Evolutionary conservation across 1,140 invertebrate genomes (phyloP).

Genomic region (Aphis gossypii): DNA sequence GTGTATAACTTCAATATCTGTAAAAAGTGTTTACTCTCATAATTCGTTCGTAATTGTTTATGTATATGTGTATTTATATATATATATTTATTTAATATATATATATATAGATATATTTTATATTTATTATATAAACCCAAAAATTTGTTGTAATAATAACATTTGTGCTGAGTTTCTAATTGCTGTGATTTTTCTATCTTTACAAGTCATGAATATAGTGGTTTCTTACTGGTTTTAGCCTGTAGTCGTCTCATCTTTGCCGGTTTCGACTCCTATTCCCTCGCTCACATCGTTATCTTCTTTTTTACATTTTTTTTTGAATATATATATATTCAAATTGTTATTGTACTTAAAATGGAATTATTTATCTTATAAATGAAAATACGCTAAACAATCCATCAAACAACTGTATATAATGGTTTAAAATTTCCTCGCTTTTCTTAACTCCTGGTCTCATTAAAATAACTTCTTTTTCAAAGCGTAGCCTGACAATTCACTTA

Average conservation of each 20-base stretch:
- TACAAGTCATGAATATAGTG: slow-evolving; percentile 50
- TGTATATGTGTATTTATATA: neutral
- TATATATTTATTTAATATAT: neutral
- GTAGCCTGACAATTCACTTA: slow-evolving; percentile 45
- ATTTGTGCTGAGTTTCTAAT: slow-evolving; percentile 53
- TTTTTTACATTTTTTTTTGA: neutral
- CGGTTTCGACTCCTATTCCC: slow-evolving; percentile 1
- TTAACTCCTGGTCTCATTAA: neutral
- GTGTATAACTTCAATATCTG: slow-evolving; percentile 30
- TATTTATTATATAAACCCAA: slow-evolving; percentile 38
- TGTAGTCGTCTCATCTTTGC: neutral
- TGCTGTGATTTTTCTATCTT: slow-evolving; percentile 53
- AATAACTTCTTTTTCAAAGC: neutral
- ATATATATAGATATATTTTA: slow-evolving; percentile 33
- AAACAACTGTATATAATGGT: neutral
- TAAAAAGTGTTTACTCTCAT: slow-evolving; percentile 33
- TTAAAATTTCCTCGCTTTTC: slow-evolving; percentile 23
- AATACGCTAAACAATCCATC: neutral
- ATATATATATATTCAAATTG: slow-evolving; percentile 3
- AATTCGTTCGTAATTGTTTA: slow-evolving; percentile 4
- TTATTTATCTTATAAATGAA: slow-evolving; percentile 14
- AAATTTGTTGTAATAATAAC: slow-evolving; percentile 47
- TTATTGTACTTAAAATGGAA: slow-evolving; percentile 53
- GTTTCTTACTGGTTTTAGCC: slow-evolving; percentile 53
- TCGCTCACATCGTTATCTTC: neutral